Evolutionary conservation across 2,888 invertebrate genomes (phyloP).

Genomic region (Xanthorhoe spadicearia): DNA sequence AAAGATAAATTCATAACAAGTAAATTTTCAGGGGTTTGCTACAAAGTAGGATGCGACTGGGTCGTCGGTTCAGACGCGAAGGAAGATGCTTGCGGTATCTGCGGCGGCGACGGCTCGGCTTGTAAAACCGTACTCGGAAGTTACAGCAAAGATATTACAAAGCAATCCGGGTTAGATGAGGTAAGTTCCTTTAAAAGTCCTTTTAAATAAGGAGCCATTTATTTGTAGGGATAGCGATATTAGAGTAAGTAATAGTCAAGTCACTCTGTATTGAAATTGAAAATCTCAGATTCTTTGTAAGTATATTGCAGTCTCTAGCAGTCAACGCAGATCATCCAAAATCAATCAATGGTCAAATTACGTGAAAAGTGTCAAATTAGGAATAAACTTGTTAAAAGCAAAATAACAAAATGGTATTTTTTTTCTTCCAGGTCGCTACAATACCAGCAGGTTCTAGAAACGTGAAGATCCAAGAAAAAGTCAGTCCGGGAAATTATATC

Average conservation of each 20-base stretch:
- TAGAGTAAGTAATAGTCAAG: background rate
- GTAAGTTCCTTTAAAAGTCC: conserved; percentile 50
- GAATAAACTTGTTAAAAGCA: too few species aligned
- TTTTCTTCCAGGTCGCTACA: conserved; percentile 83
- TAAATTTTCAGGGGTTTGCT: conserved; percentile 73
- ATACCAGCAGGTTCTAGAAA: conserved; percentile 93
- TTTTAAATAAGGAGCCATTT: background rate
- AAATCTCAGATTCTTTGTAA: background rate
- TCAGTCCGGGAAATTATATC: conserved; percentile 90
- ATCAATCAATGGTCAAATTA: too few species aligned
- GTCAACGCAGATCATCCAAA: too few species aligned
- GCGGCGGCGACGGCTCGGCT: conserved; percentile 92
- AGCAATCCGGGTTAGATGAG: conserved; percentile 84
- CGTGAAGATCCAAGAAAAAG: conserved; percentile 90
- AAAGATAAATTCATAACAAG: background rate
- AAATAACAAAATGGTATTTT: background rate
- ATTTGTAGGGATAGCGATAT: background rate
- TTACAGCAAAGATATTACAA: conserved; percentile 87
- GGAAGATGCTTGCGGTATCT: conserved; percentile 94
- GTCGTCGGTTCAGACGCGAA: conserved; percentile 90
- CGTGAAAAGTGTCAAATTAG: too few species aligned
- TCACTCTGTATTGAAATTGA: background rate
- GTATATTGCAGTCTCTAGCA: too few species aligned
- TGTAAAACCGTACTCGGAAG: conserved; percentile 91
- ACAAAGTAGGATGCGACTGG: conserved; percentile 97